These are phyloP conservation scores for Parelbella ahira DNA, from an alignment of 2,888 invertebrate genomes.

Conservation along the genomic window DNA sequence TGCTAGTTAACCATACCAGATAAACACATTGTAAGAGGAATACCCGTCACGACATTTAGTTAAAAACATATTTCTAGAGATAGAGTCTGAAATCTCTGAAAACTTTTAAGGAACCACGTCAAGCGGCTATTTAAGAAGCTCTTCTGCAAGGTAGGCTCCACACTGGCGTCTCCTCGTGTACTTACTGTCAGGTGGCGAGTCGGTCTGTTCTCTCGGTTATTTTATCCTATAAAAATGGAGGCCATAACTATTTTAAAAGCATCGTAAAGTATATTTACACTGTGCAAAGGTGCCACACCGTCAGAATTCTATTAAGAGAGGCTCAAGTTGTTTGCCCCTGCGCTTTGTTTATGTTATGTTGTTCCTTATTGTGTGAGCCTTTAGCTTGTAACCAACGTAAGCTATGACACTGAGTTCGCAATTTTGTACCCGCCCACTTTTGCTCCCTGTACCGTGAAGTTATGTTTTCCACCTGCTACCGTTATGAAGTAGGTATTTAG, in stretches of 20 bases:
- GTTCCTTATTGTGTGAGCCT: conserved; percentile 53
- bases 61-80: too few relatives aligned
- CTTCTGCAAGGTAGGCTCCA: too few relatives aligned
- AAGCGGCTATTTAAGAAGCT: too few relatives aligned
- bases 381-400: conserved; percentile 29
- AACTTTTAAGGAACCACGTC: too few relatives aligned
- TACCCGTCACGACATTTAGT: too few relatives aligned
- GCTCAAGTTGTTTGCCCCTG: conserved; percentile 58
- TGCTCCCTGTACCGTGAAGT: conserved; percentile 40
- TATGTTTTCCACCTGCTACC: conserved; percentile 56
- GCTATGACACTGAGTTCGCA: conserved; percentile 32
- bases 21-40: too few relatives aligned
- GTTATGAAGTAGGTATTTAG: conserved; percentile 41
- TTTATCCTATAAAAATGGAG: too few relatives aligned
- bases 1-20: too few relatives aligned
- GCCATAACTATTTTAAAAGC: conserved; percentile 29
- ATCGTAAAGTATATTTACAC: conserved; percentile 52
- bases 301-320: conserved; percentile 66
- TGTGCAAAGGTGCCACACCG: conserved; percentile 49
- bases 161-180: too few relatives aligned
- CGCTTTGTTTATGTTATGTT: conserved; percentile 61
- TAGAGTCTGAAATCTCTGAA: too few relatives aligned
- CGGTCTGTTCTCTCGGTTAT: too few relatives aligned
- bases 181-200: too few relatives aligned
- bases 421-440: conserved; percentile 38